Evolutionary conservation across 2,113 vertebrate genomes (phyloP).

Genomic region (Baryphthengus martii): DNA sequence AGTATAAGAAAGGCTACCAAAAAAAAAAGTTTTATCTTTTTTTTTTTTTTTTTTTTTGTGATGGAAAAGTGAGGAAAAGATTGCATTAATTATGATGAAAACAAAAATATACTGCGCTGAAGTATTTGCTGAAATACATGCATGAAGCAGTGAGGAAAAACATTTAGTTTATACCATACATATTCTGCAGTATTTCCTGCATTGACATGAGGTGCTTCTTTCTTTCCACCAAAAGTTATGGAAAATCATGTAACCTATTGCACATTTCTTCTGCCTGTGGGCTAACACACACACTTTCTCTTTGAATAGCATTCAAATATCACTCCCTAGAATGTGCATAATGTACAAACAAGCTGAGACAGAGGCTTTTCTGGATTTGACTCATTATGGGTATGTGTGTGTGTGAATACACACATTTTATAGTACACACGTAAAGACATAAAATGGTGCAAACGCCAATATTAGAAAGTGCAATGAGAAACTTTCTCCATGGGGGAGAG

Average conservation of each 20-base stretch:
- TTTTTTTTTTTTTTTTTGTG: background rate
- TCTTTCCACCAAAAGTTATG: background rate
- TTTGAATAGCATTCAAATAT: slow-evolving; percentile 2
- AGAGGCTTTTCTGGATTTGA: background rate
- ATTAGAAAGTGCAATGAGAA: background rate
- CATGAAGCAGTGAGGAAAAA: background rate
- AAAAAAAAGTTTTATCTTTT: background rate
- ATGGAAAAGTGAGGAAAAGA: background rate
- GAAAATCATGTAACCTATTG: slow-evolving; percentile 20
- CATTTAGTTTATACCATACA: background rate
- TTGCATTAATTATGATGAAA: background rate
- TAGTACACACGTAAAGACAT: background rate
- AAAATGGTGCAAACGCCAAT: background rate
- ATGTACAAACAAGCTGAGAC: slow-evolving; percentile 25
- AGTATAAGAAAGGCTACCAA: background rate
- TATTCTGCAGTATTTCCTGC: background rate
- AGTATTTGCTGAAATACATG: background rate
- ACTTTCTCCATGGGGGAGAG: background rate
- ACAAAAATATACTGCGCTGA: background rate
- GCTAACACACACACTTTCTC: background rate
- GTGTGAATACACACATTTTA: background rate
- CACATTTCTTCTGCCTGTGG: slow-evolving; percentile 1
- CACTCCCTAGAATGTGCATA: background rate
- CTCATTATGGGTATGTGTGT: background rate
- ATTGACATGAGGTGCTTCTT: background rate